A percentile compares a stretch with the other conserved stretches of the same genome.
Evolutionary conservation across 1,140 invertebrate species (phyloP).

Genomic region (Doryteuthis pealeii): DNA sequence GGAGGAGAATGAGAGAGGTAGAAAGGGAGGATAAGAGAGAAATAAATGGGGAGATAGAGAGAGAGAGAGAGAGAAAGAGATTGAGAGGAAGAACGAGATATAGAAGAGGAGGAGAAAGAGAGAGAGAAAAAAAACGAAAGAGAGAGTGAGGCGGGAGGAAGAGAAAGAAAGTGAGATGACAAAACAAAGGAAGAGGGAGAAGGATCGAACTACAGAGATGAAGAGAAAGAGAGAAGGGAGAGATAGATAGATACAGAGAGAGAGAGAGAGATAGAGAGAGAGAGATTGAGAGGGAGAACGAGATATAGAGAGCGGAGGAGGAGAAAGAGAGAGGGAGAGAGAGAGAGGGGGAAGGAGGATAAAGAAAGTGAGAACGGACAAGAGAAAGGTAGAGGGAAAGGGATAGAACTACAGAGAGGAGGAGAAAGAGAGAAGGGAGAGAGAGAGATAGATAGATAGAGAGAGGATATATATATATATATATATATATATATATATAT

Average conservation of each 20-base stretch:
- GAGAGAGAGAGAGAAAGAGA: not conserved
- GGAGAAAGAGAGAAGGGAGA: not conserved
- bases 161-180: not conserved
- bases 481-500: too few relatives aligned
- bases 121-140: too few relatives aligned
- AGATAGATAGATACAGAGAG: too few relatives aligned
- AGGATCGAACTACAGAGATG: too few relatives aligned
- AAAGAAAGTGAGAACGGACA: not conserved
- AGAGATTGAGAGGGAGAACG: too few relatives aligned
- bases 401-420: not conserved
- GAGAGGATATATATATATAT: too few relatives aligned
- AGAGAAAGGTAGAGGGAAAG: not conserved
- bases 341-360: not conserved
- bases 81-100: not conserved
- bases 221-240: too few relatives aligned
- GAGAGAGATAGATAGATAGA: too few relatives aligned
- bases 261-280: too few relatives aligned
- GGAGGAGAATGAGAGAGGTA: not conserved
- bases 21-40: not conserved
- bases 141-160: too few relatives aligned
- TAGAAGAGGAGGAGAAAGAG: not conserved
- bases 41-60: not conserved
- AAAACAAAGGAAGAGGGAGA: not conserved
- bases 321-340: not conserved
- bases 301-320: not conserved